phyloP scores from a whole-genome alignment of 2,797 vertebrate genomes.

The Bradypodion pumilum region DNA sequence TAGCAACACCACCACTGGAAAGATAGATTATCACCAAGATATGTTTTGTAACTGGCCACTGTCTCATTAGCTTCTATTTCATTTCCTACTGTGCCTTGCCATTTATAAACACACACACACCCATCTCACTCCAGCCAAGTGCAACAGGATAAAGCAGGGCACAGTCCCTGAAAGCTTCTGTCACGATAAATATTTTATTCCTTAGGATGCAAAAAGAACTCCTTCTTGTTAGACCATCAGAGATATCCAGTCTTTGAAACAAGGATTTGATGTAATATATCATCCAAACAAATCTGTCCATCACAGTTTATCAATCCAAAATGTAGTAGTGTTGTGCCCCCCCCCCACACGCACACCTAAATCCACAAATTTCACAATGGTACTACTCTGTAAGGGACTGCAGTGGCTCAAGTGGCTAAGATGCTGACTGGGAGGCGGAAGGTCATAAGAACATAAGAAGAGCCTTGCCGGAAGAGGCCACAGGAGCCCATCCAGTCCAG shows the following conservation, averaged over 20 bases:
- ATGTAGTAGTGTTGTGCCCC: background rate
- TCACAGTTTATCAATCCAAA: background rate
- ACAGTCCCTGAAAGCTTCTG: background rate
- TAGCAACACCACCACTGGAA: too few species aligned
- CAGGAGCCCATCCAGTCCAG: too few species aligned
- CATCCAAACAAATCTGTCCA: conserved; percentile 15
- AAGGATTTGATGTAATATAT: conserved; percentile 34
- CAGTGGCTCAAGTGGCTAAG: too few species aligned
- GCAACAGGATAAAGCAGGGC: background rate
- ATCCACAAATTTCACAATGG: background rate
- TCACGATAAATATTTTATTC: background rate
- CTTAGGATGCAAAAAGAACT: background rate
- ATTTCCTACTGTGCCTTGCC: background rate
- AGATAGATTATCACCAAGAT: too few species aligned
- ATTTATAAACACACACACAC: background rate
- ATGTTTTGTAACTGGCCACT: background rate
- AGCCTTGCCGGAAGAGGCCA: too few species aligned
- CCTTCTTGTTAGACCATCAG: background rate
- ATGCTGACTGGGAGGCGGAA: too few species aligned
- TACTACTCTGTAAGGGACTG: too few species aligned
- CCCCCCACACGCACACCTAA: background rate
- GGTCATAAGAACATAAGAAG: too few species aligned
- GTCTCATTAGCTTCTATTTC: background rate
- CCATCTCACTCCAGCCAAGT: background rate
- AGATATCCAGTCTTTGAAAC: background rate